Base-by-base conservation (phyloP, 2,797 vertebrate genomes). In the Bucorvus abyssinicus region DNA sequence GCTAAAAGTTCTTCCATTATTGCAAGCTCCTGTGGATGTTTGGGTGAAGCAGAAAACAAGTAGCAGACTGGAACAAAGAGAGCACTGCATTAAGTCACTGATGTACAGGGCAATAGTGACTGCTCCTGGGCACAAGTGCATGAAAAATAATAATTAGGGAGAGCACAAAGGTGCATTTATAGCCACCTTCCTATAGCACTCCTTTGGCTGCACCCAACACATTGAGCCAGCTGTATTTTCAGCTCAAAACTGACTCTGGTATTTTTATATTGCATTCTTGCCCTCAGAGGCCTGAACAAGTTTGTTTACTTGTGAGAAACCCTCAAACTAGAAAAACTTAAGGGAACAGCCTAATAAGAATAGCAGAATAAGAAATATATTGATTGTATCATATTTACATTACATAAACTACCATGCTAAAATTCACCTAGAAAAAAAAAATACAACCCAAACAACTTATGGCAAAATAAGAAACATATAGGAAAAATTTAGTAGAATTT, bases 221-320 rank as follows among this genome's bases (percentile, higher is more conserved):
- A 32, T 38, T 38, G 36, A 59, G 69, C n/a, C 34, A 55, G 18
- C 12, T 61, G n/a, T 56, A 53, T 67, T 91, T 93, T 78, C 84
- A 85, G 50, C 50, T 64, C 57, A 57, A 93, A 89, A 84, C 22
- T 0, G 0, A 38, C 69, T 57, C 70, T n/a, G 42, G 40, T 87
- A 79, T 88, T 94, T 95, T 89, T 74, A 82, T 47, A 79, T 38
- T 56, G 40, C 63, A 76, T 93, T 91, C 76, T 91, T 96, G 63
- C 85, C 60, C 52, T 78, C 52, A 94, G 55, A 78, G 65, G 69
- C 49, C 65, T 75, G 42, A 78, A 75, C 27, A 65, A 59, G 57
- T 81, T 84, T 87, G 71, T 89, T 94, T 84, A 68, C 57, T 96
- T 77, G 27, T 38, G 21, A 86, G 65, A 75, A 91, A 76, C 42